Evolutionary conservation across 2,888 invertebrate species (phyloP), one percentile per base, ranked within the genome.

Genomic region (Erebia epiphron): DNA sequence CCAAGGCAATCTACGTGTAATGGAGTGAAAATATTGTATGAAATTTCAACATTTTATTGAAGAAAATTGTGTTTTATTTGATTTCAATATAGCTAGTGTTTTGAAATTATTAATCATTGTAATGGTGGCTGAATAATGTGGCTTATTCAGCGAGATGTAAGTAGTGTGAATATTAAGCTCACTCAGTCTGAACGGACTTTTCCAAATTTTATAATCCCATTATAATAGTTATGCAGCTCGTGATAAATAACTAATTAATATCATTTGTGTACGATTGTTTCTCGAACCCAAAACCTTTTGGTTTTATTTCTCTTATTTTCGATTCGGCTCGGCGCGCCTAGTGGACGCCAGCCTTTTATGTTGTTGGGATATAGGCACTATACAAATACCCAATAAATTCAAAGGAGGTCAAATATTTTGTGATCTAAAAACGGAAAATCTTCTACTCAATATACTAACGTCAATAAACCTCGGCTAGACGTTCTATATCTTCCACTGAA

Each of bases 401-500:
- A 62, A 62, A 16, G 61, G 11, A 62, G 16, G 18, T 57, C 26
- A 61, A 67, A 54, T 50, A 58, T 56, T 64, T 64, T 62, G 60
- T 65, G 82, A 81, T 79, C 78, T 80, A 78, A 81, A 81, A 70
- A 70, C 75, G 71, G 56, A 64, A 67, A 76, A 78, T 79, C 79
- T 78, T 80, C 79, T 78, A 75, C 78, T 75, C 77, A 77, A 57
- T 35, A 57, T 18, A 78, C 75, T 78, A 75, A 76, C 79, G 82
- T 83, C 83, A 83, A 84, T 84, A 84, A 82, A 80, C 77, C 79
- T 78, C 77, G 77, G 80, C 80, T 79, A 79, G 78, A 78, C 77
- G 74, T 82, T 86, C 86, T 87, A 88, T 89, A 89, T 88, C 84
- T 84, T 78, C 77, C 76, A 76, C 78, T 83, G 85, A 86, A 86